A percentile compares a stretch with the other conserved stretches of the same genome.
Conservation (phyloP, 2,888 invertebrate species). For the Elmis aenea region DNA sequence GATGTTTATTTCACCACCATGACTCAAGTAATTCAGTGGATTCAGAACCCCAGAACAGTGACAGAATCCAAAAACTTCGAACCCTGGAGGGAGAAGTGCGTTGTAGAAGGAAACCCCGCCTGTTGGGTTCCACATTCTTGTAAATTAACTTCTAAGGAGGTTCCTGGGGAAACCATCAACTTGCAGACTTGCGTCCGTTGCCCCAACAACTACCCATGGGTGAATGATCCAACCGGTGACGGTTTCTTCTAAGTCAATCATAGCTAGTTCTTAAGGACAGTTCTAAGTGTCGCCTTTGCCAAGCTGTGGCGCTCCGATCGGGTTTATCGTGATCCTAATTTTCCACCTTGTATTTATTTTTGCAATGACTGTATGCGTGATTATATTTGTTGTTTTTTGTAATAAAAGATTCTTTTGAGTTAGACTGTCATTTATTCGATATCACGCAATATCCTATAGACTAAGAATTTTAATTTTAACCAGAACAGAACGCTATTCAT, state of each 20-base stretch:
- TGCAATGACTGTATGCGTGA: slow-evolving; percentile 42
- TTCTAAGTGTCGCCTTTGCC: slow-evolving; percentile 26
- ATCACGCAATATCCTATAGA: slow-evolving; percentile 11
- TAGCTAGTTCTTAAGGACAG: slow-evolving; percentile 14
- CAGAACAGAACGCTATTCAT: no score
- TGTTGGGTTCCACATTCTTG: slow-evolving; percentile 89
- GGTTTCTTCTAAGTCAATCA: slow-evolving; percentile 74
- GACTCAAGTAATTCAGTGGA: slow-evolving; percentile 96
- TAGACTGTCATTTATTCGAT: slow-evolving; percentile 34
- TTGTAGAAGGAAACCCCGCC: slow-evolving; percentile 74
- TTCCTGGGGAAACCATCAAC: slow-evolving; percentile 91
- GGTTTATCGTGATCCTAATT: slow-evolving; percentile 35
- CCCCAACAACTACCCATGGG: slow-evolving; percentile 92
- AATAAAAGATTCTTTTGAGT: slow-evolving; percentile 33
- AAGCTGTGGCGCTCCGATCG: slow-evolving; percentile 15
- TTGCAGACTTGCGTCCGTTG: slow-evolving; percentile 90
- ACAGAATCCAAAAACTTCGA: slow-evolving; percentile 87
- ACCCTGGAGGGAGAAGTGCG: slow-evolving; percentile 91
- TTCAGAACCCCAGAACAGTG: slow-evolving; percentile 83
- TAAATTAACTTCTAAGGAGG: slow-evolving; percentile 87
- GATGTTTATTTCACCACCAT: slow-evolving; percentile 93
- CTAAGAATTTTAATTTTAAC: no score
- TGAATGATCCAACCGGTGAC: slow-evolving; percentile 86
- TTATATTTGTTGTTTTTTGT: slow-evolving; percentile 40
- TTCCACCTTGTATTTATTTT: slow-evolving; percentile 42